Percentiles rank a stretch among this genome's conserved stretches.
Conservation (phyloP, 2,888 invertebrate species). For the Halictus ligatus region DNA sequence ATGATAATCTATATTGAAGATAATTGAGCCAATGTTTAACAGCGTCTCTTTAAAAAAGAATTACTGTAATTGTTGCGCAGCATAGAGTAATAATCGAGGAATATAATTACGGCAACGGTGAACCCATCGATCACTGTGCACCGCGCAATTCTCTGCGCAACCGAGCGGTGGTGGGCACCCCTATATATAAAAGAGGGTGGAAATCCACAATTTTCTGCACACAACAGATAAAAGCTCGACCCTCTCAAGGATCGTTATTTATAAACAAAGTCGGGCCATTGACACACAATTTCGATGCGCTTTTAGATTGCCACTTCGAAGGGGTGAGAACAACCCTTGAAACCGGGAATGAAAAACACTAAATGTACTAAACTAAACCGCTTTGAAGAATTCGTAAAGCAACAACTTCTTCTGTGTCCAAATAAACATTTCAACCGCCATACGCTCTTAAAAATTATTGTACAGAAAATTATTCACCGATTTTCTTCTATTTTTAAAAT, state of each 20-base stretch:
- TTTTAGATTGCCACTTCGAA: background rate
- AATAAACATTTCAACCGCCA: background rate
- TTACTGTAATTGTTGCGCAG: background rate
- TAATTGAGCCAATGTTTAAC: background rate
- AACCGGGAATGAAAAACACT: background rate
- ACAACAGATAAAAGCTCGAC: background rate
- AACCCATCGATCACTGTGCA: background rate
- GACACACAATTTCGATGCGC: background rate
- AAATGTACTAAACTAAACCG: background rate
- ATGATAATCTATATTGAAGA: background rate
- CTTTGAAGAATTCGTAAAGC: background rate
- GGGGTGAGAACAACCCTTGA: background rate
- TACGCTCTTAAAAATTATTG: background rate
- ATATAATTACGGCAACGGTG: background rate
- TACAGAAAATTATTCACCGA: background rate
- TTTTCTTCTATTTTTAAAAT: background rate
- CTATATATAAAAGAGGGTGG: background rate
- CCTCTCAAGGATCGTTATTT: constrained; percentile 8
- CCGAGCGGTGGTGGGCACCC: constrained; percentile 1
- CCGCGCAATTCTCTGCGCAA: constrained; percentile 2
- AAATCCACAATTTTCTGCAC: constrained; percentile 9
- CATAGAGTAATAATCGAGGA: background rate
- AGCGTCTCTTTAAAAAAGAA: background rate
- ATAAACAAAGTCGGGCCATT: constrained; percentile 6
- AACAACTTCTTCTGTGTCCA: background rate